Evolutionary conservation across 1,140 invertebrate genomes (phyloP).

Genomic region (Plectrocnemia conspersa): DNA sequence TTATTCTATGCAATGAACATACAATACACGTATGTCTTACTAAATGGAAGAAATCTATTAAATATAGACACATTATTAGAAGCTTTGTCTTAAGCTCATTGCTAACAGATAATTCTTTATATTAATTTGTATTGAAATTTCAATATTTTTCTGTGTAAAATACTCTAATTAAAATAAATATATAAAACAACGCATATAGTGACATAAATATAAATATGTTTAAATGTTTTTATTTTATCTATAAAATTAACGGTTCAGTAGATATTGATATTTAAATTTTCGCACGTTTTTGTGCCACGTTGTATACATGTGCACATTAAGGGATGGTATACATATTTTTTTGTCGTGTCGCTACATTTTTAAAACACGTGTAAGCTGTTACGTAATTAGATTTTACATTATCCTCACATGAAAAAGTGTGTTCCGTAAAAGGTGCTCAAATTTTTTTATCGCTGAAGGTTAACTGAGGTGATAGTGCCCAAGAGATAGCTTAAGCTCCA

Average conservation of each 20-base stretch:
- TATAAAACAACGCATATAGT: neutral
- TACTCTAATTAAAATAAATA: neutral
- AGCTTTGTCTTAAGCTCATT: too few relatives aligned
- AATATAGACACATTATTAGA: too few relatives aligned
- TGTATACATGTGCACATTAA: too few relatives aligned
- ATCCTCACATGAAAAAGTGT: conserved; percentile 23
- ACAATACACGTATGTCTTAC: too few relatives aligned
- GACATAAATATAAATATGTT: neutral
- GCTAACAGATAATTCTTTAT: neutral
- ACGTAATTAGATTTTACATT: conserved; percentile 1
- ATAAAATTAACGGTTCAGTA: too few relatives aligned
- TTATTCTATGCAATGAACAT: too few relatives aligned
- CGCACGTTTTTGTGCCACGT: too few relatives aligned
- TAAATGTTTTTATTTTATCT: neutral
- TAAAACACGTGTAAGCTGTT: too few relatives aligned
- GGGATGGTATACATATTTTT: too few relatives aligned
- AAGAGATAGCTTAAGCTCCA: conserved; percentile 21
- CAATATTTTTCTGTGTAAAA: neutral
- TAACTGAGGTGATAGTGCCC: conserved; percentile 25
- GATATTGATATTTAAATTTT: too few relatives aligned
- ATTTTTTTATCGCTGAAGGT: conserved; percentile 25
- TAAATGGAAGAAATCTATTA: too few relatives aligned
- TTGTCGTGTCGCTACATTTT: too few relatives aligned
- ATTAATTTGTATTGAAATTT: neutral
- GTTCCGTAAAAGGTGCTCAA: conserved; percentile 24